A percentile compares a stretch with the other conserved stretches of the same genome.
Evolutionary conservation across 2,888 invertebrate genomes (phyloP).

Genomic region (Allolobophora icterica): DNA sequence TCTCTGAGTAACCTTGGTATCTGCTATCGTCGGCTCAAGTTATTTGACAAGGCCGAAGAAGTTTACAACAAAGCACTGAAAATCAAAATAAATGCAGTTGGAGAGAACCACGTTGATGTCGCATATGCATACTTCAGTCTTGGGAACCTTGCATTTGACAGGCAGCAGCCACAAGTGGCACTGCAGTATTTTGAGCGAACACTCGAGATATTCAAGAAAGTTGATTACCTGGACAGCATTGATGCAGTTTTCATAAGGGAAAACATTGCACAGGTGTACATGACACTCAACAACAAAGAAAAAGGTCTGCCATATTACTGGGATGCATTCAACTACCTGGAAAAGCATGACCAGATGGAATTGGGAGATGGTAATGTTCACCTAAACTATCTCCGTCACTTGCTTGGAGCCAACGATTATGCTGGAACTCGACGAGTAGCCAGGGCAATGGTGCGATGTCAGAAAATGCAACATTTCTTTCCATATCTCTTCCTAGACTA

Average conservation of each 20-base stretch:
- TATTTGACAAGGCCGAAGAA: slow-evolving; percentile 37
- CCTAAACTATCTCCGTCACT: slow-evolving; percentile 32
- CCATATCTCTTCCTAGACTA: slow-evolving; percentile 34
- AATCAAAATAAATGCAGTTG: slow-evolving; percentile 55
- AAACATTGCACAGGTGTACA: slow-evolving; percentile 33
- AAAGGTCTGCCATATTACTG: slow-evolving; percentile 34
- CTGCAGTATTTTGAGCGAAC: slow-evolving; percentile 50
- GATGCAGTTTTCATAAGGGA: slow-evolving; percentile 31
- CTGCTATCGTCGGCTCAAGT: slow-evolving; percentile 34
- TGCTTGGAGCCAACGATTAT: slow-evolving; percentile 31
- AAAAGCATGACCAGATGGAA: slow-evolving; percentile 27
- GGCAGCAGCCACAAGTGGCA: slow-evolving; percentile 47
- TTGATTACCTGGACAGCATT: slow-evolving; percentile 26
- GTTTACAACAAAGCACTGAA: slow-evolving; percentile 47
- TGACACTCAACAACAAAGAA: slow-evolving; percentile 14
- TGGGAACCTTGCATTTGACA: slow-evolving; percentile 49
- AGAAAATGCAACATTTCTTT: slow-evolving; percentile 34
- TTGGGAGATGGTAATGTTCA: slow-evolving; percentile 19
- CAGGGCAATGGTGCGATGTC: slow-evolving; percentile 31
- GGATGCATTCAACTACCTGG: slow-evolving; percentile 30
- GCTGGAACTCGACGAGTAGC: slow-evolving; percentile 23
- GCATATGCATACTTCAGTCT: slow-evolving; percentile 54
- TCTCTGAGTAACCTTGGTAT: slow-evolving; percentile 34
- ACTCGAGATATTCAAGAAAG: slow-evolving; percentile 50
- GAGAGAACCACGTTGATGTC: slow-evolving; percentile 52